Conservation (phyloP, 1,140 invertebrate species). For the Plutomurus gul region DNA sequence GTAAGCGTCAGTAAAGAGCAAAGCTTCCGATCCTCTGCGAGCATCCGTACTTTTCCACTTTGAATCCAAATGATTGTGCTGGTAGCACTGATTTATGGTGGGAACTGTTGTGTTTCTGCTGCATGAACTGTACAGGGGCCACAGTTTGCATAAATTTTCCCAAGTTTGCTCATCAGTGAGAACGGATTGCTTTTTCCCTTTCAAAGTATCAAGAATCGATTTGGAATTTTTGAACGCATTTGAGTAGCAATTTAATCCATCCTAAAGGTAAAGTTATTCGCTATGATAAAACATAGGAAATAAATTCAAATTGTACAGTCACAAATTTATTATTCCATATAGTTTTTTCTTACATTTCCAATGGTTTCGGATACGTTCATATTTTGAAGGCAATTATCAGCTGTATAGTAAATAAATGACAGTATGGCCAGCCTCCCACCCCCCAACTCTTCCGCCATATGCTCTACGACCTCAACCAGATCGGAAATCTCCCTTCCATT, state of each 20-base stretch:
- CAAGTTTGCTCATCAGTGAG: background rate
- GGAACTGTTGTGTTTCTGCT: background rate
- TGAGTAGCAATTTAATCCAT: background rate
- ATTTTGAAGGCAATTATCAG: background rate
- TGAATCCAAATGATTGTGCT: background rate
- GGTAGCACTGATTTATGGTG: background rate
- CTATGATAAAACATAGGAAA: too few species aligned
- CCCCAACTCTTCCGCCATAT: background rate
- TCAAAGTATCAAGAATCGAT: background rate
- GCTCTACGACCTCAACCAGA: background rate
- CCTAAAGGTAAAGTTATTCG: too few species aligned
- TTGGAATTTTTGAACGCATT: background rate
- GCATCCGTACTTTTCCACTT: too few species aligned
- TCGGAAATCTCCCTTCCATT: background rate
- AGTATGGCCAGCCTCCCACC: background rate
- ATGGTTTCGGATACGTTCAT: background rate
- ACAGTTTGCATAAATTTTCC: background rate
- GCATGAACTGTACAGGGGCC: background rate
- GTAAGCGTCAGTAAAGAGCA: background rate
- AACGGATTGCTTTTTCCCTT: background rate
- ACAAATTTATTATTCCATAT: too few species aligned
- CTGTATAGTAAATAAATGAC: background rate
- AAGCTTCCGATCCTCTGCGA: background rate
- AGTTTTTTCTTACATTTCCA: background rate
- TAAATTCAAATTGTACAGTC: too few species aligned